Percentiles rank a stretch among this genome's conserved stretches.
Conservation (phyloP, 2,113 vertebrate species). For the Aphyosemion australe region DNA sequence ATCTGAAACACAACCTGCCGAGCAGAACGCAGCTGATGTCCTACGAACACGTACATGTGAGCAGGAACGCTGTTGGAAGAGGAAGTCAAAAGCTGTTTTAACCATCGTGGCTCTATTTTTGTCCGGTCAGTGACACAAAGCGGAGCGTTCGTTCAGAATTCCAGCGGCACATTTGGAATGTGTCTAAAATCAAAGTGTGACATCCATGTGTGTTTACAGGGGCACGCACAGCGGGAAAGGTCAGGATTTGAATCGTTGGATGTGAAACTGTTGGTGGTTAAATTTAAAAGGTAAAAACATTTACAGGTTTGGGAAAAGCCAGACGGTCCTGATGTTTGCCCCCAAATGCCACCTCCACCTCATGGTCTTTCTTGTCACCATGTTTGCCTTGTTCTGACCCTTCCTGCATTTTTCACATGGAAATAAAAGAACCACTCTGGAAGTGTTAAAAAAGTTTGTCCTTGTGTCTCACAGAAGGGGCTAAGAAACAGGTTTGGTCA, state of each 20-base stretch:
- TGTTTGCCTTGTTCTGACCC: constrained; percentile 57
- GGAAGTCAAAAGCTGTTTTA: constrained; percentile 31
- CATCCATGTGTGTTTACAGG: constrained; percentile 38
- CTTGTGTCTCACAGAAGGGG: constrained; percentile 25
- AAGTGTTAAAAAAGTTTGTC: constrained; percentile 36
- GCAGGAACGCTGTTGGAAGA: constrained; percentile 20
- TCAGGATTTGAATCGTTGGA: background rate
- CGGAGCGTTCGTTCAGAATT: constrained; percentile 4
- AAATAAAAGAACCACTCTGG: constrained; percentile 71
- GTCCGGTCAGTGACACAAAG: background rate
- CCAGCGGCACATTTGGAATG: background rate
- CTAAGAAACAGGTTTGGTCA: constrained; percentile 35
- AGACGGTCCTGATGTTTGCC: constrained; percentile 17
- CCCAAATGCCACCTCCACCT: constrained; percentile 3
- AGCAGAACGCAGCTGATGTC: constrained; percentile 8
- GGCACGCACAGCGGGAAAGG: background rate
- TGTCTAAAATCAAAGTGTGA: background rate
- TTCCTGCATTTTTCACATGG: constrained; percentile 62
- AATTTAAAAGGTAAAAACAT: constrained; percentile 2
- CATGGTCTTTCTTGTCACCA: constrained; percentile 43
- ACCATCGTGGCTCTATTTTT: constrained; percentile 38
- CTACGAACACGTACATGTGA: background rate
- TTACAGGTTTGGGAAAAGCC: constrained; percentile 11
- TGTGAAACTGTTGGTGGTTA: constrained; percentile 18
- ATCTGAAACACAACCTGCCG: constrained; percentile 1